Base-by-base conservation (phyloP, 2,113 vertebrate genomes). In the Tricholaema leucomelas region DNA sequence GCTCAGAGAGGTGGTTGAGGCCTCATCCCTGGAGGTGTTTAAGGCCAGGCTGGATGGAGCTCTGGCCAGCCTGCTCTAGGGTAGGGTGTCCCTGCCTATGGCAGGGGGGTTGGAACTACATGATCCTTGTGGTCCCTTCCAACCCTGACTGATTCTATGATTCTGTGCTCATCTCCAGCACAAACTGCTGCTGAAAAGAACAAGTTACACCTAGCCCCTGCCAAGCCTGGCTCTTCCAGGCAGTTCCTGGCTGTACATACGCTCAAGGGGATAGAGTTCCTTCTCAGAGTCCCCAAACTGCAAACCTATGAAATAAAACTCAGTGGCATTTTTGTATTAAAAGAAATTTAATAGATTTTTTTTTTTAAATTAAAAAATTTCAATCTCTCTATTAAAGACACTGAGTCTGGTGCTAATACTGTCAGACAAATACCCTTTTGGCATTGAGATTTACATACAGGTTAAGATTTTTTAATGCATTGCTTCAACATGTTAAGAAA, bases 341-440 rank as follows among this genome's bases (percentile, higher is more conserved):
- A 98, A 97, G 96, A 96, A 96, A 97, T 98, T 98, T 98, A 98
- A 98, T 98, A 95, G 91, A 71, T 40, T 81, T 85, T 95, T 97
- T 97, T n/a, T n/a, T n/a, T n/a, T 96, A 97, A 96, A 97, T 97
- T 98, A 97, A 98, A 98, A 98, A 98, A 95, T 50, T 50, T 87
- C 86, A 85, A 38, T 95, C 84, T 84, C 75, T 96, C 76, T 94
- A 76, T 95, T 96, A 96, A 95, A 96, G 96, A 96, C 94, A 85
- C 55, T 31, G 86, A 95, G 96, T 93, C 96, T 96, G 96, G 95
- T 97, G 92, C 94, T 91, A 97, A 97, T 98, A 97, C 96, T 81
- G 78, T 97, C 95, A 96, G 95, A 96, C 96, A 95, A 94, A 97
- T 86, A 97, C 87, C 72, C 92, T 95, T 95, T 94, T 90, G 97